Evolutionary conservation across 2,797 vertebrate genomes (phyloP).

Genomic region (Gymnothorax javanicus): DNA sequence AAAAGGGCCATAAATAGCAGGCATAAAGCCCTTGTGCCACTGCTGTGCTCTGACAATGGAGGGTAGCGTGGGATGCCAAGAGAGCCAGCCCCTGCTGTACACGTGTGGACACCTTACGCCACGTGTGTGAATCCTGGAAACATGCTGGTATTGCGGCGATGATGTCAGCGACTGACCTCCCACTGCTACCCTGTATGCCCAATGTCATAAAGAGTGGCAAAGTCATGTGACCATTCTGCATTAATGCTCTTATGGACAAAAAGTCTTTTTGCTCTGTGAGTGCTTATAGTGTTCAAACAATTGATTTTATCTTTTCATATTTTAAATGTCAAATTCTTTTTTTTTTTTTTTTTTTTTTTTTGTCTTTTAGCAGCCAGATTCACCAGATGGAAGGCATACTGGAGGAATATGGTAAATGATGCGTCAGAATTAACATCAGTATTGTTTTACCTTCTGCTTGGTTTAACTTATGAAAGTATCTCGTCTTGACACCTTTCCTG

Average conservation of each 20-base stretch:
- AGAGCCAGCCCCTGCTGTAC: background rate
- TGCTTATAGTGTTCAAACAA: background rate
- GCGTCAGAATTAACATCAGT: background rate
- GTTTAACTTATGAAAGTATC: no score
- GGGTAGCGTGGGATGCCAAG: background rate
- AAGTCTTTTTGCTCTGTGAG: background rate
- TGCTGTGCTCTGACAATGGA: background rate
- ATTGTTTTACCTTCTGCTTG: no score
- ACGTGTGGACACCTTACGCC: background rate
- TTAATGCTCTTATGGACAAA: background rate
- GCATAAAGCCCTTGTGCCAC: constrained; percentile 25
- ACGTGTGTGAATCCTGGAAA: background rate
- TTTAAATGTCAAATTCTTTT: background rate
- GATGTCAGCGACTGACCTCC: background rate
- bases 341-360: background rate
- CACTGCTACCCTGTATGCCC: background rate
- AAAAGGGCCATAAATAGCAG: constrained; percentile 39
- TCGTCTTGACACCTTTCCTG: no score
- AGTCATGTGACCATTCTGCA: background rate
- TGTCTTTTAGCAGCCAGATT: constrained; percentile 57
- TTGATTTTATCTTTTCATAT: background rate
- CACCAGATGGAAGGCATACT: constrained; percentile 67
- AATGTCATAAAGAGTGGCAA: background rate
- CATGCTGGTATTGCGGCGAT: background rate
- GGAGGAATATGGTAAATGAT: constrained; percentile 74